A percentile compares a stretch with the other conserved stretches of the same genome.
Evolutionary conservation across 92 coral and sea anemone species (phyloP).

Genomic region (Heliopora coerulea): DNA sequence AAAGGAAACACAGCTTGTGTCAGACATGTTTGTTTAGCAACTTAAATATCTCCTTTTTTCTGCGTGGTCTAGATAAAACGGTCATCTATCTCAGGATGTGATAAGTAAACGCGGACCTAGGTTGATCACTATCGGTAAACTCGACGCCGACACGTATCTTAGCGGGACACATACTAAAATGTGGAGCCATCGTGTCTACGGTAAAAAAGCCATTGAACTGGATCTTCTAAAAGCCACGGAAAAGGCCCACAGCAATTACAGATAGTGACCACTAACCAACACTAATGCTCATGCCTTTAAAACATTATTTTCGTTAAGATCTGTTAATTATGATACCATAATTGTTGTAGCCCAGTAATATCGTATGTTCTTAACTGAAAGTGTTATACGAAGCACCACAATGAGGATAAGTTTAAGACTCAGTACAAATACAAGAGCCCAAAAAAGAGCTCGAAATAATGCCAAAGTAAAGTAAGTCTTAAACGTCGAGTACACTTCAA

Average conservation of each 20-base stretch:
- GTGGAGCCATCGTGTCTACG: conserved; percentile 40
- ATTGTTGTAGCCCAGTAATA: too few relatives aligned
- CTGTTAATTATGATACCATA: too few relatives aligned
- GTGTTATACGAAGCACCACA: neutral
- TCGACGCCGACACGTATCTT: conserved; percentile 33
- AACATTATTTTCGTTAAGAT: too few relatives aligned
- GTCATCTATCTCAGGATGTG: neutral
- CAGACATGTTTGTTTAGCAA: neutral
- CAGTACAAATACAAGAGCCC: too few relatives aligned
- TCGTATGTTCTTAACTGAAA: neutral
- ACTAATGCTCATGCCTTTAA: too few relatives aligned
- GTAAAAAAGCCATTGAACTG: conserved; percentile 9
- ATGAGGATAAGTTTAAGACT: too few relatives aligned
- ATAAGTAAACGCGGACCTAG: conserved; percentile 2
- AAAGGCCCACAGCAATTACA: too few relatives aligned
- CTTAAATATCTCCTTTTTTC: neutral
- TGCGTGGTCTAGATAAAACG: neutral
- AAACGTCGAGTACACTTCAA: too few relatives aligned
- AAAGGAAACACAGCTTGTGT: neutral
- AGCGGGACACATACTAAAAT: conserved; percentile 26
- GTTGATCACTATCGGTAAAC: conserved; percentile 32
- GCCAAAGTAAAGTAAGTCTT: too few relatives aligned
- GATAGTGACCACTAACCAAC: too few relatives aligned
- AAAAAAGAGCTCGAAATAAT: too few relatives aligned
- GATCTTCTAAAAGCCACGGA: neutral